These are phyloP conservation scores for Zaprionus ornatus DNA, from an alignment of 1,140 invertebrate genomes.

Conservation along the genomic window DNA sequence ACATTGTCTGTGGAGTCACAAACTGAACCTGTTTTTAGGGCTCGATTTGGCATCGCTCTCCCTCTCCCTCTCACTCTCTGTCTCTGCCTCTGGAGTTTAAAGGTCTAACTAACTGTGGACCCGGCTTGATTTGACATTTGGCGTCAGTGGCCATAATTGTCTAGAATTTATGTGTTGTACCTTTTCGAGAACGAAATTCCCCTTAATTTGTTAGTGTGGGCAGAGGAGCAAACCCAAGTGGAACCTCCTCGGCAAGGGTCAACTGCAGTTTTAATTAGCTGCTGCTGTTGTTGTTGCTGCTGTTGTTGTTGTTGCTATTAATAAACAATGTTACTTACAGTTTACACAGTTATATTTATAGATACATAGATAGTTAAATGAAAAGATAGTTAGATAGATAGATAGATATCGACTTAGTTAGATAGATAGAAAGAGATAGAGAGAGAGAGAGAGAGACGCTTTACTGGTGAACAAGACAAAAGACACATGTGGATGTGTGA, in stretches of 20 bases:
- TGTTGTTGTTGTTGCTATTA: slow-evolving; percentile 47
- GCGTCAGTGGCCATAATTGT: slow-evolving; percentile 82
- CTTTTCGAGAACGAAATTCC: slow-evolving; percentile 63
- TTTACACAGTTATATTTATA: slow-evolving; percentile 38
- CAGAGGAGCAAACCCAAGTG: slow-evolving; percentile 17
- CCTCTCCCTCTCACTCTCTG: slow-evolving; percentile 1
- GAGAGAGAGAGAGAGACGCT: slow-evolving; percentile 47
- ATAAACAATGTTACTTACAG: slow-evolving; percentile 44
- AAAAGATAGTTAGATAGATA: slow-evolving; percentile 15
- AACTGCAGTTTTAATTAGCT: slow-evolving; percentile 69
- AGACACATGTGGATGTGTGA: slow-evolving; percentile 83
- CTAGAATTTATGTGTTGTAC: slow-evolving; percentile 81
- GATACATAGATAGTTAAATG: slow-evolving; percentile 39
- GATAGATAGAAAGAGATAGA: slow-evolving; percentile 27
- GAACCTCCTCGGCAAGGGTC: slow-evolving; percentile 14
- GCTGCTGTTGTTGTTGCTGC: slow-evolving; percentile 24
- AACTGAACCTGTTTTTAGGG: slow-evolving; percentile 82
- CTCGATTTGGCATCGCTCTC: slow-evolving; percentile 74
- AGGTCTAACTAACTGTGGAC: slow-evolving; percentile 80
- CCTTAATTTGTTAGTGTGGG: slow-evolving; percentile 72
- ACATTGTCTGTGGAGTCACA: slow-evolving; percentile 72
- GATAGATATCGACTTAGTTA: background rate
- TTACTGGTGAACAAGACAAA: slow-evolving; percentile 83
- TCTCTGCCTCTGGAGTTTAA: slow-evolving; percentile 57
- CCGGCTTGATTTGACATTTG: slow-evolving; percentile 81